Evolutionary conservation across 37 sponge, comb jelly and placozoan species (phyloP).

Genomic region (Bolinopsis microptera): DNA sequence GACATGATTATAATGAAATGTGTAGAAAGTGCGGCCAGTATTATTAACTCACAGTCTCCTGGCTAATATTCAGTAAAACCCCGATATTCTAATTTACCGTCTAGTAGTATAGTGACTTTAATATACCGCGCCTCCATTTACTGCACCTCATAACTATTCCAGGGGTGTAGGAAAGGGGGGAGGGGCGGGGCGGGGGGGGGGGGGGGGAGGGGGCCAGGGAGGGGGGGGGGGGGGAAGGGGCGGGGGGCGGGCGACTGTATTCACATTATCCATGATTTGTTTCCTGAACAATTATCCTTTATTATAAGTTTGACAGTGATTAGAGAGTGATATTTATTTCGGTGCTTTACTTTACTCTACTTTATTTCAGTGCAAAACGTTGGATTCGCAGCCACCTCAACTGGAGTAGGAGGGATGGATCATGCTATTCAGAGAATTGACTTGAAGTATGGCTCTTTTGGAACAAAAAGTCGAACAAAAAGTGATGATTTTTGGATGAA

Average conservation of each 20-base stretch:
- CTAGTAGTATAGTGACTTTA: no score
- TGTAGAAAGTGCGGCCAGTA: not conserved
- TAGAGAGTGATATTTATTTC: not conserved
- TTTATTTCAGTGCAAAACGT: slow-evolving; percentile 34
- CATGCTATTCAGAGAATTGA: slow-evolving; percentile 34
- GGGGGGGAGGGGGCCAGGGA: no score
- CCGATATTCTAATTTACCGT: no score
- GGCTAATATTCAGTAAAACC: no score
- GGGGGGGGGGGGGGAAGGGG: no score
- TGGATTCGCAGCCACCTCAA: slow-evolving; percentile 1
- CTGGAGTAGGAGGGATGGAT: not conserved
- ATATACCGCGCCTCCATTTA: no score
- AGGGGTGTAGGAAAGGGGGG: no score
- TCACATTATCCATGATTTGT: not conserved
- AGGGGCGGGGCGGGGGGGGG: no score
- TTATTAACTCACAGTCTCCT: no score
- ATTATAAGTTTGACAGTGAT: not conserved
- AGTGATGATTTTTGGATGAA: slow-evolving; percentile 9
- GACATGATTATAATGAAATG: not conserved
- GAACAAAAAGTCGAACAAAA: not conserved
- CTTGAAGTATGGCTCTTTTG: not conserved
- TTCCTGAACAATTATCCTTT: not conserved
- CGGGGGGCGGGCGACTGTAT: no score
- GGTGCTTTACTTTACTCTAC: no score
- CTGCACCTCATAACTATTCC: no score